These are phyloP conservation scores for Paramormyrops hopkinsi DNA, from an alignment of 2,797 vertebrate genomes.

Conservation along the genomic window DNA sequence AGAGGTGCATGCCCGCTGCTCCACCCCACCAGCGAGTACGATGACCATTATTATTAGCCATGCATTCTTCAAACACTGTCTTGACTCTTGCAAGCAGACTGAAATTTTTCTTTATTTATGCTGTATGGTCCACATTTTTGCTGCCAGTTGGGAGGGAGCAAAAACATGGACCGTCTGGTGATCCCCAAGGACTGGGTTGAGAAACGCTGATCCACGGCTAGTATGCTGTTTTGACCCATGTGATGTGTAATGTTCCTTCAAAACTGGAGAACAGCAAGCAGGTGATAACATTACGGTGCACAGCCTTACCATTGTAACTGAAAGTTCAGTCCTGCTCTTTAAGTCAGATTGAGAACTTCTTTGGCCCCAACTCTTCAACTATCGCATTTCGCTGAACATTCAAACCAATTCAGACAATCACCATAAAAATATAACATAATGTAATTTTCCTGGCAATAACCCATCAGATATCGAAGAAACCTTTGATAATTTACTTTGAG, in stretches of 20 bases:
- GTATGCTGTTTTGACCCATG: background rate
- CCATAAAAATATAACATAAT: background rate
- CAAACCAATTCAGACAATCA: background rate
- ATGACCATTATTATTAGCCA: background rate
- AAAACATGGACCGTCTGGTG: background rate
- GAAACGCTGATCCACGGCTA: background rate
- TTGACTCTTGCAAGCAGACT: background rate
- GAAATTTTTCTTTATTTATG: background rate
- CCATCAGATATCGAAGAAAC: background rate
- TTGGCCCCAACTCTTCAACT: background rate
- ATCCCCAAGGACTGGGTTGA: background rate
- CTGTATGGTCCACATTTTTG: too few species aligned
- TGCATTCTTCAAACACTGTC: background rate
- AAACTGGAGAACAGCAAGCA: background rate
- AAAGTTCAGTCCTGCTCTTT: background rate
- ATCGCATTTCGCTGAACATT: background rate
- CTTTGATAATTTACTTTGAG: slow-evolving; percentile 9
- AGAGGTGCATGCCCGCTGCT: background rate
- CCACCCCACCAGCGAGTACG: background rate
- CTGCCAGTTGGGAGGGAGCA: too few species aligned
- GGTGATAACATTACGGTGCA: background rate
- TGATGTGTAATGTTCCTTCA: background rate
- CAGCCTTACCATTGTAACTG: background rate
- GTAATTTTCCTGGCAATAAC: slow-evolving; percentile 33
- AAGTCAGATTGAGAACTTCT: background rate